Evolutionary conservation across 2,888 invertebrate genomes (phyloP), one percentile per base, ranked within the genome.

Genomic region (Chloroclysta siterata): DNA sequence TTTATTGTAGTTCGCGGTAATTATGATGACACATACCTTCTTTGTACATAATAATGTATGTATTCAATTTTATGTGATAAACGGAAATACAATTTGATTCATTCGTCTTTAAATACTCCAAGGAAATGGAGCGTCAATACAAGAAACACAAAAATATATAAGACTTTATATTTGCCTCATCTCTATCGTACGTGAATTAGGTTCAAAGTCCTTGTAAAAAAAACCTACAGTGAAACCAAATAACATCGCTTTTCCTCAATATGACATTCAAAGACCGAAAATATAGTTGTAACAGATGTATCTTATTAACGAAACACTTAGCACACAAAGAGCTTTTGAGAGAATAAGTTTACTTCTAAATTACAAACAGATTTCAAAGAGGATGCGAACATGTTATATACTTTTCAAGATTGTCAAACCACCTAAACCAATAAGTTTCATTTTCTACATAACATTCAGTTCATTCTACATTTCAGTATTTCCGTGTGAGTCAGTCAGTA

Each of bases 271-370:
- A 79, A 80, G 77, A 72, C 79, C 79, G 74, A 74, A 84, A 85
- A 86, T 86, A 85, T 80, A 85, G 79, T 79, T 71, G 76, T 71
- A 82, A 79, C 85, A 86, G 84, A 87, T 87, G 83, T 80, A 73
- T 82, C 82, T 76, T 80, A 82, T 84, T 82, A 80, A 77, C 66
- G 74, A 72, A 77, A 75, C 74, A 74, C 74, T 66, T 67, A 59
- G 48, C 36, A 65, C 57, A 69, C 67, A 84, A 81, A 82, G 66
- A 72, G 75, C 72, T 76, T 80, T 78, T 76, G 77, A 82, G 72
- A 75, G 76, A 79, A 77, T 65, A 76, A 75, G 72, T 74, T 74
- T 57, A 69, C 73, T 62, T 60, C 65, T 65, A 61, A 72, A 69
- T 72, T 67, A 72, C 73, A 69, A 75, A 74, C 76, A 72, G 72